Conservation (phyloP, 2,888 invertebrate genomes). For the Corbicula japonica region DNA sequence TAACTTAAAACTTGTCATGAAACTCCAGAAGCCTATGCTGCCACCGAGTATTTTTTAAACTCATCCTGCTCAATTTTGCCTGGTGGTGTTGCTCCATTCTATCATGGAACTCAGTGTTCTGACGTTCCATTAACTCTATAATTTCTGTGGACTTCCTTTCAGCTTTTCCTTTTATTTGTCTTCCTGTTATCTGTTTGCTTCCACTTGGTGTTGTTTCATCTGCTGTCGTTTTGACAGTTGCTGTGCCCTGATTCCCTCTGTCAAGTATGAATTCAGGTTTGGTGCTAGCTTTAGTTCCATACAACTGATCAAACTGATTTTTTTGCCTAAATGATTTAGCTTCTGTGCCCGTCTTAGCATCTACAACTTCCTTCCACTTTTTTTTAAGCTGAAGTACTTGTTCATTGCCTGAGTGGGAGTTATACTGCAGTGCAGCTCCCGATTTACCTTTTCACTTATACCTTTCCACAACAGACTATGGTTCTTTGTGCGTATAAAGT, state of each 20-base stretch:
- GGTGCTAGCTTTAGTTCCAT: conserved; percentile 29
- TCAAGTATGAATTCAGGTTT: conserved; percentile 17
- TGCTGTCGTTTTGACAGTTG: not conserved
- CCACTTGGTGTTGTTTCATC: not conserved
- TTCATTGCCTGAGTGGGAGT: conserved; percentile 23
- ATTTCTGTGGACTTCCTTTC: not conserved
- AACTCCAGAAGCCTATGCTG: conserved; percentile 1
- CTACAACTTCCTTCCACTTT: conserved; percentile 41
- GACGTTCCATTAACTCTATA: conserved; percentile 1
- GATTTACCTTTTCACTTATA: conserved; percentile 13
- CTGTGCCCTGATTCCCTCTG: not conserved
- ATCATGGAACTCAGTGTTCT: conserved; percentile 7
- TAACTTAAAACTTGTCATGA: conserved; percentile 2
- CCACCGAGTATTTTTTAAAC: not conserved
- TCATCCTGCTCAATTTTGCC: conserved; percentile 5
- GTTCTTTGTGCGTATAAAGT: conserved; percentile 26
- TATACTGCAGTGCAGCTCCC: conserved; percentile 13
- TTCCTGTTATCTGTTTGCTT: not conserved
- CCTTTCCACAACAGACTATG: conserved; percentile 22
- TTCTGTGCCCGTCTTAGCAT: conserved; percentile 24
- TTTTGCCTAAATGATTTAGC: conserved; percentile 27
- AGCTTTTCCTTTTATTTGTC: not conserved
- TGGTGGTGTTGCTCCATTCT: conserved; percentile 13
- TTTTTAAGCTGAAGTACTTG: conserved; percentile 36
- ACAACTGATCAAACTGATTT: conserved; percentile 30